phyloP scores from a whole-genome alignment of 2,888 invertebrate genomes.

The Agriopis marginaria region DNA sequence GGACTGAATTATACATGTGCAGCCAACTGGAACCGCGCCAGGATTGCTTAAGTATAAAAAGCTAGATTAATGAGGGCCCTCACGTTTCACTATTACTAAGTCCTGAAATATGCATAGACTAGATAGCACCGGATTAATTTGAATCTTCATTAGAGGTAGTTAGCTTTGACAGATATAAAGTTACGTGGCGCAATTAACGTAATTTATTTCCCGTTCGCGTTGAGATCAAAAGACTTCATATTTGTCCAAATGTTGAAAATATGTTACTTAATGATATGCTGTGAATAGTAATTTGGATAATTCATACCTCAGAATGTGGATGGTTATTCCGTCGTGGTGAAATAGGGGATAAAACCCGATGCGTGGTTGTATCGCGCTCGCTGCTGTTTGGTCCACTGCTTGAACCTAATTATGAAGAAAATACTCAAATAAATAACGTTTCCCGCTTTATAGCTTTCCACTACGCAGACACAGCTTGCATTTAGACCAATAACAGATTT shows the following conservation, averaged over 20 bases:
- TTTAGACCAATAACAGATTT: too few relatives aligned
- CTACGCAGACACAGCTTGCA: neutral
- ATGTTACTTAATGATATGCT: neutral
- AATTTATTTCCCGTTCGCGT: constrained; percentile 12
- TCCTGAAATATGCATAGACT: constrained; percentile 35
- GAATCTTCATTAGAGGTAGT: constrained; percentile 24
- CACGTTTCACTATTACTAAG: constrained; percentile 36
- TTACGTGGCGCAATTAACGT: constrained; percentile 14
- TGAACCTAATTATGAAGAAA: constrained; percentile 43
- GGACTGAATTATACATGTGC: constrained; percentile 70
- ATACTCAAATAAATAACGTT: neutral
- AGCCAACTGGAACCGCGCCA: constrained; percentile 74
- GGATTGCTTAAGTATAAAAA: constrained; percentile 68
- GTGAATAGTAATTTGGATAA: constrained; percentile 1
- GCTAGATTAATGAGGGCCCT: constrained; percentile 62
- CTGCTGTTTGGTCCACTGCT: constrained; percentile 46
- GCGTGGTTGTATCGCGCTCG: constrained; percentile 61
- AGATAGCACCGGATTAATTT: constrained; percentile 36
- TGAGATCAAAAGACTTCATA: constrained; percentile 9
- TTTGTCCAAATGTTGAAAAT: constrained; percentile 3
- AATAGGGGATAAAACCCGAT: constrained; percentile 64
- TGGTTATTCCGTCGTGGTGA: constrained; percentile 65
- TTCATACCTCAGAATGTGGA: constrained; percentile 67
- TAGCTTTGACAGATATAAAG: constrained; percentile 30
- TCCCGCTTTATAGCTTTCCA: too few relatives aligned